Evolutionary conservation across 2,797 vertebrate genomes (phyloP).

Genomic region (Hypotaenidia philippensis): DNA sequence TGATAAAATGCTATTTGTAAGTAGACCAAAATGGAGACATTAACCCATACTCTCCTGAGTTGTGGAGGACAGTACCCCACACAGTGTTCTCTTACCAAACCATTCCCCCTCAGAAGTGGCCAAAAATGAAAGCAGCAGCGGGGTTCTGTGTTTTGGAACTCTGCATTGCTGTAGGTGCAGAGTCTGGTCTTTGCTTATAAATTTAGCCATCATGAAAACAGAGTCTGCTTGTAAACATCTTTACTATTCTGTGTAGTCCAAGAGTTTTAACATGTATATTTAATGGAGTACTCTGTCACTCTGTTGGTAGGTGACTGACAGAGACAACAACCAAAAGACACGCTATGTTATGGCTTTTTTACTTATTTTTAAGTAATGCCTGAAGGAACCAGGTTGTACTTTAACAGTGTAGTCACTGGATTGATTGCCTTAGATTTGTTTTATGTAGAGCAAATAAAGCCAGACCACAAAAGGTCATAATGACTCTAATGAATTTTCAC

Average conservation of each 20-base stretch:
- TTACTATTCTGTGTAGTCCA: not conserved
- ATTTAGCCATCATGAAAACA: not conserved
- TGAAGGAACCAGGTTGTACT: not conserved
- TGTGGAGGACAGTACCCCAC: not conserved
- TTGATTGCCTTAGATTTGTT: not conserved
- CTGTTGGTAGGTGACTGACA: constrained; percentile 7
- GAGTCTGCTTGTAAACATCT: not conserved
- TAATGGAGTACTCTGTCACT: not conserved
- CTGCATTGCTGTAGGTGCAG: no score
- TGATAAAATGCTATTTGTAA: not conserved
- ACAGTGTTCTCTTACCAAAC: not conserved
- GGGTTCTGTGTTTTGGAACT: not conserved
- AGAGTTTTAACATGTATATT: not conserved
- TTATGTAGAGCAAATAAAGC: not conserved
- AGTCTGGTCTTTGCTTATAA: not conserved
- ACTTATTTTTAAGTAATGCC: not conserved
- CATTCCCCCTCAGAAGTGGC: not conserved
- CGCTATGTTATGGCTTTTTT: not conserved
- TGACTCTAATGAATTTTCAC: not conserved
- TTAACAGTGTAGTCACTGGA: not conserved
- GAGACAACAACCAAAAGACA: not conserved
- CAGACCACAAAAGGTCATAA: not conserved
- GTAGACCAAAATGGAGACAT: not conserved
- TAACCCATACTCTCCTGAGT: not conserved
- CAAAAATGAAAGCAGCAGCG: not conserved